Evolutionary conservation across 2,113 vertebrate genomes (phyloP).

Genomic region (Bos indicus): DNA sequence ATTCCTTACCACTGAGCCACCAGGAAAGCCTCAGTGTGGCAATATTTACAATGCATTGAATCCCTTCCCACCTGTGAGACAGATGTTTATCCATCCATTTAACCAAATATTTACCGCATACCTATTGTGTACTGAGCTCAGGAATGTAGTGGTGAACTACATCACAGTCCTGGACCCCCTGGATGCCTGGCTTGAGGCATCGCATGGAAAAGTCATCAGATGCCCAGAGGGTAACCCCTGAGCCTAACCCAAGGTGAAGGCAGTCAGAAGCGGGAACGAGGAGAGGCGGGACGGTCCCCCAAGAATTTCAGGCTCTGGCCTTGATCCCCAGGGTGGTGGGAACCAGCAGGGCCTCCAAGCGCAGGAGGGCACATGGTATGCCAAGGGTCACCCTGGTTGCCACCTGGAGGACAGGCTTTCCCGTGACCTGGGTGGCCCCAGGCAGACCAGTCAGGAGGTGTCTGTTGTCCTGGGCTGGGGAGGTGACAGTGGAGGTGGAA

Average conservation of each 20-base stretch:
- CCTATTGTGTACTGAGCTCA: not conserved
- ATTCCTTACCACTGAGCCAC: not conserved
- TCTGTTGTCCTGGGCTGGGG: not conserved
- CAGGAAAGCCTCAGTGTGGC: not conserved
- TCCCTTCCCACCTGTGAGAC: not conserved
- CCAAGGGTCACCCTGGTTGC: not conserved
- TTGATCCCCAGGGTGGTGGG: not conserved
- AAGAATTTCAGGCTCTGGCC: not conserved
- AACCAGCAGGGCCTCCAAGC: not conserved
- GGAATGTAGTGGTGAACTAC: rapidly evolving
- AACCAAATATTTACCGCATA: rapidly evolving
- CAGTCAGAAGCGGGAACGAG: not conserved
- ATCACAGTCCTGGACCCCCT: not conserved
- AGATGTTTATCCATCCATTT: not conserved
- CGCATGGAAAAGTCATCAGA: not conserved
- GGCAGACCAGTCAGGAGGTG: not conserved
- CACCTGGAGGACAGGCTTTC: not conserved
- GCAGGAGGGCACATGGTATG: not conserved
- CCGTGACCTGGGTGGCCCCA: not conserved
- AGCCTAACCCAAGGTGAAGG: not conserved
- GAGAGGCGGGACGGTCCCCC: not conserved
- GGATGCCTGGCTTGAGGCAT: not conserved
- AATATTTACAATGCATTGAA: not conserved
- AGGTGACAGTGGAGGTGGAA: not conserved
- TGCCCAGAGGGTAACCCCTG: not conserved